phyloP scores from a whole-genome alignment of 2,888 invertebrate species.

The Parapristionchus giblindavisi region DNA sequence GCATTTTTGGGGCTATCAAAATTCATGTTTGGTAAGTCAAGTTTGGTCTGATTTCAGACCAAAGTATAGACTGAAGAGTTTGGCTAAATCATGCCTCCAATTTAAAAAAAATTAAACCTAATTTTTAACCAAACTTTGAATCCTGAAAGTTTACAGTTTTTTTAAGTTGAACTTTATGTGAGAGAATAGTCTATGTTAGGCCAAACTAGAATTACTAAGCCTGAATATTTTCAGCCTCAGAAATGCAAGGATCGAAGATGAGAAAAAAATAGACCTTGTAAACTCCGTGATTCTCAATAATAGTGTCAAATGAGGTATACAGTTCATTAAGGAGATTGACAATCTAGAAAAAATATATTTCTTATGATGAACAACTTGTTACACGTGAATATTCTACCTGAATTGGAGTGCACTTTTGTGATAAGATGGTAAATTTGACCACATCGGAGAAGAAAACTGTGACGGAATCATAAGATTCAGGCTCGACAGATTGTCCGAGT shows the following conservation, averaged over 20 bases:
- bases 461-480: conserved; percentile 64
- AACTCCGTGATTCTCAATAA: conserved; percentile 62
- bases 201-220: too few species aligned
- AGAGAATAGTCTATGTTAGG: too few species aligned
- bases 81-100: too few species aligned
- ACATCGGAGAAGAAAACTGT: conserved; percentile 67
- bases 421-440: conserved; percentile 65
- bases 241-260: too few species aligned
- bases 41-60: too few species aligned
- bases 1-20: too few species aligned
- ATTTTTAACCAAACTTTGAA: background rate
- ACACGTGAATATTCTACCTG: conserved; percentile 49
- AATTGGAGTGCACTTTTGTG: conserved; percentile 63
- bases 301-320: conserved; percentile 62
- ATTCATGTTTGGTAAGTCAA: too few species aligned
- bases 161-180: background rate
- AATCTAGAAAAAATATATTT: conserved; percentile 42
- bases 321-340: conserved; percentile 63
- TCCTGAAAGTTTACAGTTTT: background rate
- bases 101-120: too few species aligned
- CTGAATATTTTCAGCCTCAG: too few species aligned
- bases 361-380: background rate
- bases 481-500: conserved; percentile 63
- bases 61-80: too few species aligned
- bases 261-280: conserved; percentile 55